Percentiles rank a stretch among this genome's conserved stretches.
Conservation (phyloP, 2,888 invertebrate genomes). For the Lasioglossum leucozonium region DNA sequence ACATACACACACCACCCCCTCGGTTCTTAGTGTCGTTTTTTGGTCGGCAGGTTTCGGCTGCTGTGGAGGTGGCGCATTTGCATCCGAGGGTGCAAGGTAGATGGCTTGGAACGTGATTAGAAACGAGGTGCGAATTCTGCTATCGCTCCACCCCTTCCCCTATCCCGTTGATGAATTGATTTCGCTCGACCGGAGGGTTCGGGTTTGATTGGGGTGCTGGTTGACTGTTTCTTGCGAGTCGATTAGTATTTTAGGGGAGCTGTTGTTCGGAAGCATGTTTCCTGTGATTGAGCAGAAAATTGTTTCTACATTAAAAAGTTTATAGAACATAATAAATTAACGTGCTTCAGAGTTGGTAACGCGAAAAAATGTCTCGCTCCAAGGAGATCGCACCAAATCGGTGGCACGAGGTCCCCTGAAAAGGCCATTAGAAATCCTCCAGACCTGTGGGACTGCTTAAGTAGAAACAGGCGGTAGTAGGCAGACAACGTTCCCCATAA, state of each 20-base stretch:
- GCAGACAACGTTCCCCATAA: slow-evolving; percentile 18
- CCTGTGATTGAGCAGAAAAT: neutral
- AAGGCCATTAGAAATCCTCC: neutral
- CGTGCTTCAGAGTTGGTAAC: neutral
- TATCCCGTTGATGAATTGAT: slow-evolving; percentile 4
- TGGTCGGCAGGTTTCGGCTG: neutral
- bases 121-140: slow-evolving; percentile 15
- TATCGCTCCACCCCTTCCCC: neutral
- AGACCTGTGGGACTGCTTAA: neutral
- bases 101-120: slow-evolving; percentile 7
- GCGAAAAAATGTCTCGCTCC: neutral
- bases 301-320: neutral
- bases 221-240: neutral
- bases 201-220: neutral
- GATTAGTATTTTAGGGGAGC: neutral
- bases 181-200: neutral
- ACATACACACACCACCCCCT: neutral
- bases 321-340: no score
- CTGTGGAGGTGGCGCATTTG: slow-evolving; percentile 21
- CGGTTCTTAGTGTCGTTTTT: slow-evolving; percentile 28
- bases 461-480: neutral
- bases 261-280: neutral
- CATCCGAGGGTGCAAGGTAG: slow-evolving; percentile 7
- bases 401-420: neutral
- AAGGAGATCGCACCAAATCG: neutral